Conservation (phyloP, 2,888 invertebrate species). For the Agriopis leucophaearia region DNA sequence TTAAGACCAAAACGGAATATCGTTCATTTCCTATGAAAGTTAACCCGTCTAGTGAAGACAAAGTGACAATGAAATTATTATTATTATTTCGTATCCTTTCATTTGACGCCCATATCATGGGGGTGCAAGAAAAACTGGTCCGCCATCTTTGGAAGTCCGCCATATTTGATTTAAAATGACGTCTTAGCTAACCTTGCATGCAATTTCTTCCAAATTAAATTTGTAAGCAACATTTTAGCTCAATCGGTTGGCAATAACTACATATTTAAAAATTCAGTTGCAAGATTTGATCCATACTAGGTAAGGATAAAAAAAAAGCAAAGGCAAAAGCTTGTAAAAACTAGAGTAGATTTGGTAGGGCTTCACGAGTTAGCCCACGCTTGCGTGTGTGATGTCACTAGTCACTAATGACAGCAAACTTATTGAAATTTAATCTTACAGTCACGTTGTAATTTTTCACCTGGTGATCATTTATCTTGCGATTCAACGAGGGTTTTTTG, state of each 20-base stretch:
- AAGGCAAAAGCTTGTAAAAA: neutral
- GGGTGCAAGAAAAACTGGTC: no score
- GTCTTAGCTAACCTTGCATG: no score
- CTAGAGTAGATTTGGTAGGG: constrained; percentile 23
- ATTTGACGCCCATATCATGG: no score
- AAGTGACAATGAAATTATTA: neutral
- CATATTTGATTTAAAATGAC: no score
- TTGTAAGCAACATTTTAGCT: no score
- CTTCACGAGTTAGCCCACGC: constrained; percentile 32
- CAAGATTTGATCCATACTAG: no score
- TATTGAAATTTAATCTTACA: constrained; percentile 57
- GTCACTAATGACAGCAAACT: constrained; percentile 43
- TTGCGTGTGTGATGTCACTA: constrained; percentile 39
- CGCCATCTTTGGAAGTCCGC: no score
- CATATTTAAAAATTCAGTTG: no score
- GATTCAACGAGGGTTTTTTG: constrained; percentile 45
- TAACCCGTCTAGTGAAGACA: constrained; percentile 20
- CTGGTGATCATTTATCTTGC: constrained; percentile 48
- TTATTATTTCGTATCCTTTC: no score
- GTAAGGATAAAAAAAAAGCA: no score
- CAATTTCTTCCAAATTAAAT: no score
- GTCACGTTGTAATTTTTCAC: constrained; percentile 66
- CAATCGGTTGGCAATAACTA: no score
- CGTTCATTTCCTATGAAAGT: constrained; percentile 44
- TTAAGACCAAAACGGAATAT: constrained; percentile 31